Evolutionary conservation across 2,797 vertebrate genomes (phyloP).

Genomic region (Aplochiton taeniatus): DNA sequence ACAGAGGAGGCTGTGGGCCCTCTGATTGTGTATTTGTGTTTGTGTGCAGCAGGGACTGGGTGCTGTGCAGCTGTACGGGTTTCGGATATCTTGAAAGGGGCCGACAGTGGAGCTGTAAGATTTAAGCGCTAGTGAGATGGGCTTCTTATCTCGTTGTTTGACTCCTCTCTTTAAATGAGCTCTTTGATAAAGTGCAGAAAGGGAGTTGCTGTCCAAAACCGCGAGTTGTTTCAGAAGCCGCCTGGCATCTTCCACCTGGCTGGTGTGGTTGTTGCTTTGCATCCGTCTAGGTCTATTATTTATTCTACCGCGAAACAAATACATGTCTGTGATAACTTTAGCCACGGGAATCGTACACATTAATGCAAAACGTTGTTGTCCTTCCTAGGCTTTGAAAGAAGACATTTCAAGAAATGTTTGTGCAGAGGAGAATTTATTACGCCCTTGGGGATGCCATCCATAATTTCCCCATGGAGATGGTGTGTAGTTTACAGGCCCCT

Average conservation of each 20-base stretch:
- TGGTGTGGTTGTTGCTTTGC: too few relatives aligned
- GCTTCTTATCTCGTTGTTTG: slow-evolving; percentile 41
- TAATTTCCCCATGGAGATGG: slow-evolving; percentile 1
- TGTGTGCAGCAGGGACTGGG: slow-evolving; percentile 18
- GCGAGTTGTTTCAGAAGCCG: not conserved
- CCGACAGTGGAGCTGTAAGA: slow-evolving; percentile 23
- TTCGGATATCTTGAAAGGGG: slow-evolving; percentile 37
- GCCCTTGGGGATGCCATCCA: not conserved
- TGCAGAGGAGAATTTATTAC: not conserved
- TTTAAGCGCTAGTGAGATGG: slow-evolving; percentile 34
- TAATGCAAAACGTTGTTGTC: too few relatives aligned
- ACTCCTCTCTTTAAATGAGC: slow-evolving; percentile 31
- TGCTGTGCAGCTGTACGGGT: slow-evolving; percentile 28
- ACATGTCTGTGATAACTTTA: too few relatives aligned
- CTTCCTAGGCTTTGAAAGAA: not conserved
- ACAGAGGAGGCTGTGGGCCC: slow-evolving; percentile 28
- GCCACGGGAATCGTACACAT: too few relatives aligned
- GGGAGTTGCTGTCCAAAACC: slow-evolving; percentile 6
- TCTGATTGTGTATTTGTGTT: slow-evolving; percentile 19
- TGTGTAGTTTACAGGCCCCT: slow-evolving; percentile 13
- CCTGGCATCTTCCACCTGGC: slow-evolving; percentile 5
- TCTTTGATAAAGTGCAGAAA: slow-evolving; percentile 20
- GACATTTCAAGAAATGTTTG: not conserved
- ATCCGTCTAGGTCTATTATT: too few relatives aligned
- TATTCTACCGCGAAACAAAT: too few relatives aligned